Conservation (phyloP, 2,113 vertebrate genomes). For the Mungos mungo region DNA sequence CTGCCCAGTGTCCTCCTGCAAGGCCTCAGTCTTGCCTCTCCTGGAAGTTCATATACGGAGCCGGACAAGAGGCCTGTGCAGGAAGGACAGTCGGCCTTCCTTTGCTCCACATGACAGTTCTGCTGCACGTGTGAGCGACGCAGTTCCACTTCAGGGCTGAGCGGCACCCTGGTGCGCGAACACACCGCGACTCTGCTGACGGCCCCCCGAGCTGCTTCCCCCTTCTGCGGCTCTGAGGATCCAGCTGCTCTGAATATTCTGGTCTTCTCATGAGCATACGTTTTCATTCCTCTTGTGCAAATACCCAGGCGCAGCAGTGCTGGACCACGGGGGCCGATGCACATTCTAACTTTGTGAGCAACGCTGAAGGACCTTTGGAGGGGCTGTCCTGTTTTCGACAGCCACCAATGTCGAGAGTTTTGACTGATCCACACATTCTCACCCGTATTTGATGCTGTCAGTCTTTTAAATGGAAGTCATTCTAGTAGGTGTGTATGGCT, state of each 20-base stretch:
- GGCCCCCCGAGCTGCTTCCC: background rate
- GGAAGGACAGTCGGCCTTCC: background rate
- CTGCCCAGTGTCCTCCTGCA: background rate
- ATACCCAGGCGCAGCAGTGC: background rate
- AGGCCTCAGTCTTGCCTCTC: background rate
- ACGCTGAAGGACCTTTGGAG: background rate
- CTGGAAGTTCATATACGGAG: background rate
- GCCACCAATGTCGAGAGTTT: background rate
- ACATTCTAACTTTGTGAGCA: background rate
- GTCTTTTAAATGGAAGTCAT: background rate
- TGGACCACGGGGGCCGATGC: background rate
- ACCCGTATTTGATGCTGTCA: background rate
- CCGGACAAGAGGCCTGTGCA: background rate
- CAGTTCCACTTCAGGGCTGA: no score
- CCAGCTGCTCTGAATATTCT: background rate
- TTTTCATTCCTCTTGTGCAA: background rate
- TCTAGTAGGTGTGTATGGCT: accelerated
- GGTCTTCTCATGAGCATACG: background rate
- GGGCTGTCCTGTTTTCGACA: background rate
- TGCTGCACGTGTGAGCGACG: accelerated
- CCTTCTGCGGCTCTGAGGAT: background rate
- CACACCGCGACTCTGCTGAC: no score
- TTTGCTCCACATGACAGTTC: background rate
- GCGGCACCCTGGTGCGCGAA: accelerated
- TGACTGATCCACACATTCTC: background rate